A percentile compares a stretch with the other conserved stretches of the same genome.
These are phyloP conservation scores for Pollimyrus isidori DNA, from an alignment of 2,113 vertebrate genomes.

Conservation along the genomic window DNA sequence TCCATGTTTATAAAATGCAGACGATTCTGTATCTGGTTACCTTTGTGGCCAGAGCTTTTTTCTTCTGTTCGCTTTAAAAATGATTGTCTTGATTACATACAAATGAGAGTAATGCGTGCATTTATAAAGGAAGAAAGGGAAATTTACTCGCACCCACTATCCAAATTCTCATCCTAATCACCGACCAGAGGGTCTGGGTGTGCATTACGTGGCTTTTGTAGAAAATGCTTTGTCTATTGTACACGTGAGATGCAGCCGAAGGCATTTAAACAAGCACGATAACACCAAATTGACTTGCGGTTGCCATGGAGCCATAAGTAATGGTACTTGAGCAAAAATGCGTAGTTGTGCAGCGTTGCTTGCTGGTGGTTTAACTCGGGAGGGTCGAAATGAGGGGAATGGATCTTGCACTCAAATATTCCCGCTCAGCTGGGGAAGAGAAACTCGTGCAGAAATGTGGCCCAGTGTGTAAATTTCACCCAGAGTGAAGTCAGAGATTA, in stretches of 20 bases:
- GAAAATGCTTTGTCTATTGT: neutral
- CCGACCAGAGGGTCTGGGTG: neutral
- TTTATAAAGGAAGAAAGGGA: neutral
- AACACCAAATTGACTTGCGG: conserved; percentile 35
- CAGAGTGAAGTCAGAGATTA: neutral
- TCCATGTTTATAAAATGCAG: neutral
- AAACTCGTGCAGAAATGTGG: neutral
- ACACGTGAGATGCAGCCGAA: neutral
- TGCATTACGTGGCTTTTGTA: neutral
- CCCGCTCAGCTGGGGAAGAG: neutral
- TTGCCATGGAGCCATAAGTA: conserved; percentile 47
- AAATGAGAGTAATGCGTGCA: neutral
- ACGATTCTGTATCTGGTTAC: neutral
- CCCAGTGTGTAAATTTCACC: neutral
- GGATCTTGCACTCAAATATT: neutral
- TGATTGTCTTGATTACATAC: neutral
- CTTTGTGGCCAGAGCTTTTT: neutral
- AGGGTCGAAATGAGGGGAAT: neutral
- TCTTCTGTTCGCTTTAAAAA: neutral
- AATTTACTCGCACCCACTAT: neutral
- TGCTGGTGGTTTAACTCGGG: neutral
- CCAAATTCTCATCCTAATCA: neutral
- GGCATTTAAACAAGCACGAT: conserved; percentile 16
- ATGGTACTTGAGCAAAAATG: conserved; percentile 23
- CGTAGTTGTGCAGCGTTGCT: conserved; percentile 13